Evolutionary conservation across 2,113 vertebrate species (phyloP), one percentile per base, ranked within the genome.

Genomic region (Labrus mixtus): DNA sequence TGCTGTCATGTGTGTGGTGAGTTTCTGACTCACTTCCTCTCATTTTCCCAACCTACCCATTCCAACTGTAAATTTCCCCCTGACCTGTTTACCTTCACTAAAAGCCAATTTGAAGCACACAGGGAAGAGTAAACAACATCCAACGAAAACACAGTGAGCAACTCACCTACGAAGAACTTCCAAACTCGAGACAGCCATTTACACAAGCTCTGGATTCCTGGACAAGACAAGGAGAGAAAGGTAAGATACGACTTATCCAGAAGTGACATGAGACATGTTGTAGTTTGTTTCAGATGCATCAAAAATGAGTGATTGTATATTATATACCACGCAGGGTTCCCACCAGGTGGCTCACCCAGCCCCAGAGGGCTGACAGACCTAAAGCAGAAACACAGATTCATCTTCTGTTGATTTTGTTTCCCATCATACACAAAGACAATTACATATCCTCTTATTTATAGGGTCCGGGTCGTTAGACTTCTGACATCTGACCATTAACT

Each of bases 341-440:
- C n/a, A 93, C 68, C 0, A 94, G 68, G n/a, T 45, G 82, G 79
- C 88, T 64, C 58, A 93, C 82, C 88, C 91, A 92, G 78, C 87
- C 45, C 92, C 93, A 94, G 2, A 93, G 81, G 69, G 88, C 41
- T 10, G 90, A 87, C 63, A 93, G 63, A 78, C 91, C 92, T 92
- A 68, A 53, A 50, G n/a, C 1, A 61, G 46, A 48, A 19, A 19
- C 46, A 48, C 46, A 11, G 9, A 11, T 41, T 33, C 4, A 41
- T 41, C 39, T 41, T 41, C 29, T 33, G 29, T 3, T 33, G 29
- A 6, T n/a, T n/a, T n/a, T n/a, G 29, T 33, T 33, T 33, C 29
- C 29, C 29, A 33, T 33, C 29, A 33, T 6, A 33, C 29, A 33
- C 29, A 33, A 33, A 33, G 29, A 6, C 29, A 33, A 33, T 33